phyloP scores from a whole-genome alignment of 1,140 invertebrate genomes.

The Panonychus citri region DNA sequence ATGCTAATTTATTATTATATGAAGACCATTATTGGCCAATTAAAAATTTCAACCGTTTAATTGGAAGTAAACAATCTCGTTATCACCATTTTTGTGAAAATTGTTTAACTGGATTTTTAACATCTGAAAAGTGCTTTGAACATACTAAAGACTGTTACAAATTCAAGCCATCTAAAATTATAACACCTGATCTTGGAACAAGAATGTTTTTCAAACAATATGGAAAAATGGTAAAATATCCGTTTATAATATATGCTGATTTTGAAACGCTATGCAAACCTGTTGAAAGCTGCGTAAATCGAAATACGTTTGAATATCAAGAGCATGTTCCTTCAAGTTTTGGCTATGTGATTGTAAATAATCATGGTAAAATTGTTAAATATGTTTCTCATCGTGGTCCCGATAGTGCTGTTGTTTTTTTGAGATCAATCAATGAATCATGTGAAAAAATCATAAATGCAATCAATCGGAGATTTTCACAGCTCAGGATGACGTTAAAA shows the following conservation, averaged over 20 bases:
- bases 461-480: neutral
- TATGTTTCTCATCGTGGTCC: neutral
- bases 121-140: neutral
- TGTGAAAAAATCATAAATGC: neutral
- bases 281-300: neutral
- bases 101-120: neutral
- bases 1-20: conserved; percentile 2
- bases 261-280: neutral
- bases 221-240: neutral
- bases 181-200: no score
- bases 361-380: neutral
- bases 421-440: neutral
- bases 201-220: neutral
- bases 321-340: neutral
- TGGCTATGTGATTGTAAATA: neutral
- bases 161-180: neutral
- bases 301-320: neutral
- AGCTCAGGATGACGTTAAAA: neutral
- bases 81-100: neutral
- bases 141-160: neutral
- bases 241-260: neutral
- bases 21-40: conserved; percentile 2
- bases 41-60: conserved; percentile 1
- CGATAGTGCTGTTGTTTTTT: neutral
- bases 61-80: neutral